These are phyloP conservation scores for Agapostemon virescens DNA, from an alignment of 2,888 invertebrate species.

Conservation along the genomic window DNA sequence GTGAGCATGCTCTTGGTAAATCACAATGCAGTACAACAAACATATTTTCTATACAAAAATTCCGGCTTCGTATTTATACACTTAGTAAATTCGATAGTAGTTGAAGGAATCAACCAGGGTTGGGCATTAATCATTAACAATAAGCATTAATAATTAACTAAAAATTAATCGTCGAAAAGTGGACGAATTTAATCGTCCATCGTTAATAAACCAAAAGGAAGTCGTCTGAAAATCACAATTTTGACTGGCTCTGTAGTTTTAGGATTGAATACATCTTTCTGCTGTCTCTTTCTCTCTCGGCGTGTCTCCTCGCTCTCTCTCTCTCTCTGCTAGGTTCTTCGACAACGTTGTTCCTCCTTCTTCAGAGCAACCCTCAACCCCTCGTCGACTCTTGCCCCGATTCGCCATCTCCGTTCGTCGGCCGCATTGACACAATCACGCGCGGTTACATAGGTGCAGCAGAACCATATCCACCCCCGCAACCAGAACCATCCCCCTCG, in stretches of 20 bases:
- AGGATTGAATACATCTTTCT: background rate
- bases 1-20: too few relatives aligned
- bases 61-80: too few relatives aligned
- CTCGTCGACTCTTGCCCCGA: conserved; percentile 16
- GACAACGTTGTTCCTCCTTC: background rate
- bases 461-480: conserved; percentile 30
- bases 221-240: background rate
- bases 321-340: background rate
- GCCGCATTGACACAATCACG: conserved; percentile 51
- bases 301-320: conserved; percentile 19
- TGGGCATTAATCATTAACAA: too few relatives aligned
- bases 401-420: conserved; percentile 40
- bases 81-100: too few relatives aligned
- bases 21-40: too few relatives aligned
- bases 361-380: conserved; percentile 7
- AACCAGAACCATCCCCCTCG: conserved; percentile 30
- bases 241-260: background rate
- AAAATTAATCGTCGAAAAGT: too few relatives aligned
- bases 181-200: too few relatives aligned
- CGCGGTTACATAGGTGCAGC: conserved; percentile 50
- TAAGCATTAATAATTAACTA: too few relatives aligned
- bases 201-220: too few relatives aligned
- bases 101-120: too few relatives aligned
- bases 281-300: background rate
- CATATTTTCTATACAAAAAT: too few relatives aligned